A percentile compares a stretch with the other conserved stretches of the same genome.
phyloP scores from a whole-genome alignment of 2,888 invertebrate genomes.

The Oscheius sp. region DNA sequence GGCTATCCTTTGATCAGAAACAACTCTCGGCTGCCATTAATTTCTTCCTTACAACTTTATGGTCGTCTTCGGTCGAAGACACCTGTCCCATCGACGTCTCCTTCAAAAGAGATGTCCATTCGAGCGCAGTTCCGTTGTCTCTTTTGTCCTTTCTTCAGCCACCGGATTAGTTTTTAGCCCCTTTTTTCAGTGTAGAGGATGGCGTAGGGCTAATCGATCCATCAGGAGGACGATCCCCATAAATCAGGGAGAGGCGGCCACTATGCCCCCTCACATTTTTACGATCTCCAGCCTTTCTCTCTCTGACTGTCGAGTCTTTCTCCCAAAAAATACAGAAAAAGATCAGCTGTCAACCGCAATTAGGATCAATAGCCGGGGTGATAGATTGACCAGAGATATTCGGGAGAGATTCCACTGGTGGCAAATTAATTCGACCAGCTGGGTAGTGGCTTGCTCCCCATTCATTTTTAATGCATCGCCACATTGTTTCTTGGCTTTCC shows the following conservation, averaged over 20 bases:
- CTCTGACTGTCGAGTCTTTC: neutral
- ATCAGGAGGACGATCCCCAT: conserved; percentile 31
- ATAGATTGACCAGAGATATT: conserved; percentile 31
- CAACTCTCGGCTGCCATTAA: conserved; percentile 8
- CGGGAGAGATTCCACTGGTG: conserved; percentile 7
- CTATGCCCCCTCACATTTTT: neutral
- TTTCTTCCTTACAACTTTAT: conserved; percentile 4
- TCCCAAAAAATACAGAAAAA: neutral
- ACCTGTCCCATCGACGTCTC: neutral
- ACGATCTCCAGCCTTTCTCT: neutral
- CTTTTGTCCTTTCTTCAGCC: neutral
- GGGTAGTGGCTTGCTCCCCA: conserved; percentile 1
- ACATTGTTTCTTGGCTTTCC: conserved; percentile 1
- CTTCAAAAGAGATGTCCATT: neutral
- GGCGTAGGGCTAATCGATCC: conserved; percentile 29
- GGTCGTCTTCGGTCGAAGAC: neutral
- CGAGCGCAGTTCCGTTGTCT: conserved; percentile 14
- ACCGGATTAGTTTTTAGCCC: conserved; percentile 15
- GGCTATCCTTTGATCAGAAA: conserved; percentile 14
- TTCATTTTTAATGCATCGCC: conserved; percentile 31
- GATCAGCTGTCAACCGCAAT: conserved; percentile 32
- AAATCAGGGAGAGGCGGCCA: conserved; percentile 18
- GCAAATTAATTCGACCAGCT: conserved; percentile 23
- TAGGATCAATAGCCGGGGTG: conserved; percentile 33
- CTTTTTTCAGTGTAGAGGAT: conserved; percentile 10